A percentile compares a stretch with the other conserved stretches of the same genome.
phyloP scores from a whole-genome alignment of 1,140 invertebrate species.

The Halictus rubicundus region DNA sequence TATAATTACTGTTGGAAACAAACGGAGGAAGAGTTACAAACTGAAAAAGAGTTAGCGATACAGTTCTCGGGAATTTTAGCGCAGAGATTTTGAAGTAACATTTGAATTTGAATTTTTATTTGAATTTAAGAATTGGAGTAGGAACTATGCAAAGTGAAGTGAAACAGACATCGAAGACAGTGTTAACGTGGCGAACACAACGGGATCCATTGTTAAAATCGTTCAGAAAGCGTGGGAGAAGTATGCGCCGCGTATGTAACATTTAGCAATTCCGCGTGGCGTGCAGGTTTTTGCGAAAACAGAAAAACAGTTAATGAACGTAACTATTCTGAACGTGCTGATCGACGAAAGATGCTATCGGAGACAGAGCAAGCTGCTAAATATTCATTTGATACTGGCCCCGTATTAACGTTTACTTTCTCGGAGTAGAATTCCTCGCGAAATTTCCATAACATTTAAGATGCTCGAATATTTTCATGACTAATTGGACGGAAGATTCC shows the following conservation, averaged over 20 bases:
- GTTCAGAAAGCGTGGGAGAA: too few species aligned
- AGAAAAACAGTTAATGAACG: not conserved
- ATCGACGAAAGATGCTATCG: not conserved
- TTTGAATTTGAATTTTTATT: too few species aligned
- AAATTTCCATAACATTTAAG: not conserved
- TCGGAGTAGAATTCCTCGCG: not conserved
- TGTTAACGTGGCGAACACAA: too few species aligned
- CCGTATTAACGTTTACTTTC: constrained; percentile 1
- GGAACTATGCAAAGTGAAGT: too few species aligned
- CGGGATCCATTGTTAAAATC: too few species aligned
- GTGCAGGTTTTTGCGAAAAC: not conserved
- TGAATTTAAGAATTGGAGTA: too few species aligned
- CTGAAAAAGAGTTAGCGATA: too few species aligned
- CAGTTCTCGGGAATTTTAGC: too few species aligned
- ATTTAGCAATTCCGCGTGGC: not conserved
- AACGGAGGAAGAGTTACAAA: too few species aligned
- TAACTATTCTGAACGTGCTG: constrained; percentile 2
- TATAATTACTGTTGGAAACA: too few species aligned
- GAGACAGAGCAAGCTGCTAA: not conserved
- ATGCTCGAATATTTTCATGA: not conserved
- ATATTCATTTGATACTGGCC: not conserved
- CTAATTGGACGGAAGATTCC: not conserved
- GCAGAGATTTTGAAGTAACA: too few species aligned
- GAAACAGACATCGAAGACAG: too few species aligned
- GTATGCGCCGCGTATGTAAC: not conserved